Percentiles rank a stretch among this genome's conserved stretches.
These are phyloP conservation scores for Apoderus coryli DNA, from an alignment of 2,888 invertebrate species.

Conservation along the genomic window DNA sequence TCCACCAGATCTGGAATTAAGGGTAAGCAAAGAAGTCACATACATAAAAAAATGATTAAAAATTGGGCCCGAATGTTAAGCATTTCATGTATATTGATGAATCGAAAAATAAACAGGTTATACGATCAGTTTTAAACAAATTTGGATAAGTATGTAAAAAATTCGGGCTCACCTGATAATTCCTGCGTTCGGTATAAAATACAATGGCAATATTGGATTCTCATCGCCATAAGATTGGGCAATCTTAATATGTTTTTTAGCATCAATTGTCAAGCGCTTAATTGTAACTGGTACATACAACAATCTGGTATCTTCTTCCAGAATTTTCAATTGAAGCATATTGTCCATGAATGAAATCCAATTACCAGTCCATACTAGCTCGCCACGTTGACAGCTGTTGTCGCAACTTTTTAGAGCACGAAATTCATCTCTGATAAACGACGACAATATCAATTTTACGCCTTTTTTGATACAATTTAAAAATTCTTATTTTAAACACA, in stretches of 20 bases:
- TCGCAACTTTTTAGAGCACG: constrained; percentile 20
- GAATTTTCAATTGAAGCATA: constrained; percentile 61
- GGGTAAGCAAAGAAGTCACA: too few species aligned
- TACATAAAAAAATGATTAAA: too few species aligned
- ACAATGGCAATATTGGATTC: constrained; percentile 23
- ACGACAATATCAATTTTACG: too few species aligned
- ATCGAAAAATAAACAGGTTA: too few species aligned
- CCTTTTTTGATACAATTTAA: too few species aligned
- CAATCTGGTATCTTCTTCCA: constrained; percentile 49
- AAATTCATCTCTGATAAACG: constrained; percentile 22
- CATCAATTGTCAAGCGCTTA: constrained; percentile 35
- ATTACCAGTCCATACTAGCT: constrained; percentile 34
- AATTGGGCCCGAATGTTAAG: too few species aligned
- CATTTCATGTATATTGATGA: too few species aligned
- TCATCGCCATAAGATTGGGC: constrained; percentile 8
- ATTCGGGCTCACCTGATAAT: constrained; percentile 20
- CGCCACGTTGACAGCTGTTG: constrained; percentile 15
- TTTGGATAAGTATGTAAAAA: too few species aligned
- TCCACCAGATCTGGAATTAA: constrained; percentile 47
- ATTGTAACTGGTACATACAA: constrained; percentile 54
- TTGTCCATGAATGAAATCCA: constrained; percentile 84
- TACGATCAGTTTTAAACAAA: too few species aligned
- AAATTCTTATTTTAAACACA: too few species aligned
- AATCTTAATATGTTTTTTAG: constrained; percentile 24
- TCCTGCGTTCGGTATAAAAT: constrained; percentile 30